These are phyloP conservation scores for Mus spretus DNA, from an alignment of 2,797 vertebrate genomes.

Conservation along the genomic window DNA sequence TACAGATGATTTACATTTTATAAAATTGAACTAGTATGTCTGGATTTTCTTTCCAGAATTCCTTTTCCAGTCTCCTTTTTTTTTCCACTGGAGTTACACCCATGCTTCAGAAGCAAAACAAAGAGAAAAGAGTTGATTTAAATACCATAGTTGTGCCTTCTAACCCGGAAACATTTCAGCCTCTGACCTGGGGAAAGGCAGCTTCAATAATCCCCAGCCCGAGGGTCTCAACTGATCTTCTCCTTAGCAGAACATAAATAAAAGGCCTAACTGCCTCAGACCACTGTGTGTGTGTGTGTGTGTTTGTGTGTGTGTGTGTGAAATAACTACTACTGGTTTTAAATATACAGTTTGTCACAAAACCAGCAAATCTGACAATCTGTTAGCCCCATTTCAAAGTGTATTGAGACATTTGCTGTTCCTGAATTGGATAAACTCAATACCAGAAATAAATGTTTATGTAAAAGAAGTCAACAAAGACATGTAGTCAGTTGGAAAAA, in stretches of 20 bases:
- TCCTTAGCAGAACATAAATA: conserved; percentile 36
- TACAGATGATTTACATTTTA: conserved; percentile 19
- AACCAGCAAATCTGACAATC: conserved; percentile 56
- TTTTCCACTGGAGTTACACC: neutral
- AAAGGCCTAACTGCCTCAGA: neutral
- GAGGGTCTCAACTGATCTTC: conserved; percentile 17
- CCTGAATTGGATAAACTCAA: conserved; percentile 56
- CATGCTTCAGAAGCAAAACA: conserved; percentile 46
- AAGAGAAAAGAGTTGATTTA: conserved; percentile 10
- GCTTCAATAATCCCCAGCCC: conserved; percentile 47
- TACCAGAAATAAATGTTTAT: conserved; percentile 65
- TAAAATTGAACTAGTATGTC: conserved; percentile 16
- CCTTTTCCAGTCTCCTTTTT: conserved; percentile 48
- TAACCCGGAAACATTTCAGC: neutral
- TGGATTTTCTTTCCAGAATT: conserved; percentile 56
- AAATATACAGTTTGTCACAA: conserved; percentile 54
- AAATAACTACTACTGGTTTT: conserved; percentile 34
- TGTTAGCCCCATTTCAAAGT: conserved; percentile 54
- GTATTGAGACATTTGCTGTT: conserved; percentile 18
- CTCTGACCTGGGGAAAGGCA: conserved; percentile 57
- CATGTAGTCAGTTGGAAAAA: neutral
- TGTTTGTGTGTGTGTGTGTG: neutral
- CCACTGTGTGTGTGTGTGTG: neutral
- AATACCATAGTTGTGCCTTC: conserved; percentile 25
- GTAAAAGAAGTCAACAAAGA: conserved; percentile 32